These are phyloP conservation scores for Rhinoraja longicauda DNA, from an alignment of 2,797 vertebrate species.

Conservation along the genomic window DNA sequence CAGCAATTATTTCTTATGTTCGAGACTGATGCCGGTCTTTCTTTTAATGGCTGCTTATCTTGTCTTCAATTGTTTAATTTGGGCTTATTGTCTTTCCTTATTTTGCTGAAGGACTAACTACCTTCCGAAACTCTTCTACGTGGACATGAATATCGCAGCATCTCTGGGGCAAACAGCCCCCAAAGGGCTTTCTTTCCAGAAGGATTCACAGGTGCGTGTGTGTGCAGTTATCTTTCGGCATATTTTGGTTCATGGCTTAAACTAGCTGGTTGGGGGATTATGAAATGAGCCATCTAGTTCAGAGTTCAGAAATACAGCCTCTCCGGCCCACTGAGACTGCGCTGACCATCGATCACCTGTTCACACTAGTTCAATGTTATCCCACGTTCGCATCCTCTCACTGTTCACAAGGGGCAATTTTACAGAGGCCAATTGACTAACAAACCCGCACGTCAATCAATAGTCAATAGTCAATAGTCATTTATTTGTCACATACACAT, in stretches of 20 bases:
- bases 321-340: too few relatives aligned
- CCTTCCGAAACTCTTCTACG: slow-evolving; percentile 43
- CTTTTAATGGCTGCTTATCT: not conserved
- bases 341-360: too few relatives aligned
- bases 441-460: too few relatives aligned
- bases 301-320: too few relatives aligned
- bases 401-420: too few relatives aligned
- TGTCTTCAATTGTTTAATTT: not conserved
- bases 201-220: slow-evolving; percentile 42
- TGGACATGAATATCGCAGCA: slow-evolving; percentile 35
- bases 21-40: not conserved
- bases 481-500: too few relatives aligned
- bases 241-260: not conserved
- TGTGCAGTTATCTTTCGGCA: not conserved
- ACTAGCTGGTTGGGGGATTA: not conserved
- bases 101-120: slow-evolving; percentile 36
- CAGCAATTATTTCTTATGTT: not conserved
- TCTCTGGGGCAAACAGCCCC: slow-evolving; percentile 43
- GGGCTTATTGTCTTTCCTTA: not conserved
- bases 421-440: too few relatives aligned
- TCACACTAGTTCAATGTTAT: too few relatives aligned
- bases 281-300: not conserved
- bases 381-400: too few relatives aligned
- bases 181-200: slow-evolving; percentile 40
- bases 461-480: too few relatives aligned